Percentiles rank a stretch among this genome's conserved stretches.
Evolutionary conservation across 2,888 invertebrate genomes (phyloP).

Genomic region (Trichogramma evanescens): DNA sequence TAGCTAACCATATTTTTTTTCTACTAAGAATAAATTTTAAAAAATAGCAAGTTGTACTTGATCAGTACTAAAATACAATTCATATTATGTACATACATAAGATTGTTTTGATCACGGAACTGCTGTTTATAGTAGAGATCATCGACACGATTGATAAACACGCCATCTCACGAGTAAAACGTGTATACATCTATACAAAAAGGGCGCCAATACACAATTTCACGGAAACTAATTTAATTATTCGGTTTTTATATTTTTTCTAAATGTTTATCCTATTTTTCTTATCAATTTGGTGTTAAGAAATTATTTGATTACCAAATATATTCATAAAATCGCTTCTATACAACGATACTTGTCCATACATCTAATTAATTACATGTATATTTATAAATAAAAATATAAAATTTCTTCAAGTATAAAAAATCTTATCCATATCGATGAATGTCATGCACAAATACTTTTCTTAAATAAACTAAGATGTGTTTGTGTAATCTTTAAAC

Average conservation of each 20-base stretch:
- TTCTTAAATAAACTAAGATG: constrained; percentile 21
- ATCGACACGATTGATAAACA: background rate
- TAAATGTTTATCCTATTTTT: background rate
- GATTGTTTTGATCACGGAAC: too few relatives aligned
- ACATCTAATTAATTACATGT: constrained; percentile 17
- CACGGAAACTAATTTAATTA: too few relatives aligned
- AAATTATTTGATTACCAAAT: constrained; percentile 28
- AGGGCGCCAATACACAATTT: too few relatives aligned
- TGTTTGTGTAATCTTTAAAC: constrained; percentile 13
- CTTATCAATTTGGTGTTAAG: constrained; percentile 14
- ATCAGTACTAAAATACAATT: background rate
- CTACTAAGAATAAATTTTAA: background rate
- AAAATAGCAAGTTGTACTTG: background rate
- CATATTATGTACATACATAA: background rate
- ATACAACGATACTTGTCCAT: constrained; percentile 20
- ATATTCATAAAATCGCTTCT: constrained; percentile 17
- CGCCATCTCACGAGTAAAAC: background rate
- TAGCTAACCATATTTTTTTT: constrained; percentile 31
- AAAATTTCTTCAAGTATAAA: constrained; percentile 27
- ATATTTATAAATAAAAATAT: constrained; percentile 31
- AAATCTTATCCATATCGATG: background rate
- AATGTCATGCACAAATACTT: constrained; percentile 25
- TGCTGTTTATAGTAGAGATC: too few relatives aligned
- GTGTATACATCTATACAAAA: background rate
- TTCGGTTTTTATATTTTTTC: too few relatives aligned